Evolutionary conservation across 2,113 vertebrate species (phyloP).

Genomic region (Coptodon bakossiorum): DNA sequence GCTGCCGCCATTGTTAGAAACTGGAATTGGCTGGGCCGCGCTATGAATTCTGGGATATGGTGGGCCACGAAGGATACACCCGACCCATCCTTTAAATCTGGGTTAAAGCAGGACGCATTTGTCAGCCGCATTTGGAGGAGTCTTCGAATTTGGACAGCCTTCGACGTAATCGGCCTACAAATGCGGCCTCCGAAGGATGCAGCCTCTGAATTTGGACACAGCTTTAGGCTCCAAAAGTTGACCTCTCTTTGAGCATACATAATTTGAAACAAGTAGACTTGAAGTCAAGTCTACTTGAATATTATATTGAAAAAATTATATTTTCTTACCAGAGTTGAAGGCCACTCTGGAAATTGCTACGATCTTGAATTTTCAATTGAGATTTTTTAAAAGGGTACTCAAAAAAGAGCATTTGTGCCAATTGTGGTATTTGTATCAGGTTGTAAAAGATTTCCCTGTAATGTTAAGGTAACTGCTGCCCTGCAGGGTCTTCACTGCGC

Average conservation of each 20-base stretch:
- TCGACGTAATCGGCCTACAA: neutral
- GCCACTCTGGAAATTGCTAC: neutral
- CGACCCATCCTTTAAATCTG: neutral
- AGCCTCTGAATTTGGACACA: neutral
- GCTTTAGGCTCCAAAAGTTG: neutral
- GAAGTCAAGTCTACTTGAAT: neutral
- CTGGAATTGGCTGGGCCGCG: neutral
- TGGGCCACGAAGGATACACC: neutral
- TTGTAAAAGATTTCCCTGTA: neutral
- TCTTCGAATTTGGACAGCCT: neutral
- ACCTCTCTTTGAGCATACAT: neutral
- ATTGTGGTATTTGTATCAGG: neutral
- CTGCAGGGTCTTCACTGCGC: neutral
- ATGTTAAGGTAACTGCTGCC: neutral
- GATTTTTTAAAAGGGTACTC: neutral
- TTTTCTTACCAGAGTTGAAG: neutral
- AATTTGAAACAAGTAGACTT: accelerated
- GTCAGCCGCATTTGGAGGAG: neutral
- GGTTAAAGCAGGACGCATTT: neutral
- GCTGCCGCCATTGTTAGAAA: neutral
- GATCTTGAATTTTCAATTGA: neutral
- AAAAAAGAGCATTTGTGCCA: neutral
- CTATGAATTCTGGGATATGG: neutral
- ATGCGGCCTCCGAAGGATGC: neutral
- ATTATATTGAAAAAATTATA: neutral